These are phyloP conservation scores for Himalopsyche japonica DNA, from an alignment of 2,888 invertebrate species.

Conservation along the genomic window DNA sequence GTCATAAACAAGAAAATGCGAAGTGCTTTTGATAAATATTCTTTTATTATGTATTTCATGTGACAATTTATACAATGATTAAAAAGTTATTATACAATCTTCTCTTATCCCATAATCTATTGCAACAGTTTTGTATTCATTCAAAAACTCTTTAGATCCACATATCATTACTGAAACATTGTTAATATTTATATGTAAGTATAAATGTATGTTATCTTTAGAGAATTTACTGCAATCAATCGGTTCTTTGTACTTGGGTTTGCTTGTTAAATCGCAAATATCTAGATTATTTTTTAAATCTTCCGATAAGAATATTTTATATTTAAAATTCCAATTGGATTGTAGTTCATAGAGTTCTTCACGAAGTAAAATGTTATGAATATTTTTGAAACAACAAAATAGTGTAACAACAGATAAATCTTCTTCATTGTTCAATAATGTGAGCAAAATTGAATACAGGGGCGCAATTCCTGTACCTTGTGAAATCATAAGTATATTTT, in stretches of 20 bases:
- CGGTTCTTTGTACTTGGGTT: slow-evolving; percentile 59
- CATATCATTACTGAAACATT: slow-evolving; percentile 62
- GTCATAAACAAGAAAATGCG: too few species aligned
- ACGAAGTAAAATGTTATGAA: slow-evolving; percentile 64
- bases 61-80: too few species aligned
- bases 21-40: too few species aligned
- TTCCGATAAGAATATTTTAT: slow-evolving; percentile 52
- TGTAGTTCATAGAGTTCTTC: slow-evolving; percentile 62
- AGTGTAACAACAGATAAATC: slow-evolving; percentile 68
- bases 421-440: slow-evolving; percentile 66
- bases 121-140: slow-evolving; percentile 51
- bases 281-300: neutral
- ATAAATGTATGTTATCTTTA: slow-evolving; percentile 46
- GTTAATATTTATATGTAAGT: slow-evolving; percentile 46
- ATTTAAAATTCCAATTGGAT: slow-evolving; percentile 76
- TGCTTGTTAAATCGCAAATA: slow-evolving; percentile 2
- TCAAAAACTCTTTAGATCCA: slow-evolving; percentile 64
- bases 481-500: slow-evolving; percentile 55
- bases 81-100: slow-evolving; percentile 46
- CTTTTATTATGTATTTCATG: too few species aligned
- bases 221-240: slow-evolving; percentile 51
- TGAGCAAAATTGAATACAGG: slow-evolving; percentile 64
- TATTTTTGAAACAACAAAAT: slow-evolving; percentile 63
- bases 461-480: slow-evolving; percentile 81
- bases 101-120: slow-evolving; percentile 44